Evolutionary conservation across 2,797 vertebrate species (phyloP).

Genomic region (Epinephelus awoara): DNA sequence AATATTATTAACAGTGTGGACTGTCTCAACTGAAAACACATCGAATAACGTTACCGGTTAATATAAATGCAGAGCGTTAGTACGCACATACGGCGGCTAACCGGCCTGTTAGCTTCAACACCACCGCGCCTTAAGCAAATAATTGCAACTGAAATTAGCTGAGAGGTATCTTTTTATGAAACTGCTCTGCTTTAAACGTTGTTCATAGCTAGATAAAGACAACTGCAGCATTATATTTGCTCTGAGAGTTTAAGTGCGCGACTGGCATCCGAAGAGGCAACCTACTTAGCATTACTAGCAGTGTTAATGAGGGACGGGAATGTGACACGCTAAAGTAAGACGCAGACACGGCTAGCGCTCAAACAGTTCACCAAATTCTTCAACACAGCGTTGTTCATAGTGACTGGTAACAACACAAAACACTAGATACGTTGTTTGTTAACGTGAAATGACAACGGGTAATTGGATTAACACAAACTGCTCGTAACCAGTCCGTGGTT

Average conservation of each 20-base stretch:
- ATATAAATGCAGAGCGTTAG: background rate
- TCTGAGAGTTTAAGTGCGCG: background rate
- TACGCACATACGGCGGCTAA: background rate
- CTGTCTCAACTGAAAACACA: background rate
- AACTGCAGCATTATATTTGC: background rate
- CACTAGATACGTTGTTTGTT: accelerated
- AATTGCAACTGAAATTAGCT: too few relatives aligned
- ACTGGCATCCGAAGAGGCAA: background rate
- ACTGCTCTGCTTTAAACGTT: accelerated
- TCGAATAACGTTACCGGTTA: background rate
- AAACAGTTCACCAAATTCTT: background rate
- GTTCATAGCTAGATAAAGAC: too few relatives aligned
- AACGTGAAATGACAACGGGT: background rate
- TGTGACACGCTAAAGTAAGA: conserved; percentile 18
- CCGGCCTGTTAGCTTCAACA: conserved; percentile 2
- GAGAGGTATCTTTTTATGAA: accelerated
- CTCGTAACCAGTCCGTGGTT: background rate
- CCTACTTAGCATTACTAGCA: conserved; percentile 34
- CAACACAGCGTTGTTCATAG: accelerated
- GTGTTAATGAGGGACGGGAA: conserved; percentile 15
- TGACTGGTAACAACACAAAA: accelerated
- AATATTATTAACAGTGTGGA: accelerated
- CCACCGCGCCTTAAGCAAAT: background rate
- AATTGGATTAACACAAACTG: conserved; percentile 17
- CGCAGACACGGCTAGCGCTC: conserved; percentile 5